Evolutionary conservation across 2,888 invertebrate species (phyloP), one percentile per base, ranked within the genome.

Genomic region (Galerucella nymphaeae): DNA sequence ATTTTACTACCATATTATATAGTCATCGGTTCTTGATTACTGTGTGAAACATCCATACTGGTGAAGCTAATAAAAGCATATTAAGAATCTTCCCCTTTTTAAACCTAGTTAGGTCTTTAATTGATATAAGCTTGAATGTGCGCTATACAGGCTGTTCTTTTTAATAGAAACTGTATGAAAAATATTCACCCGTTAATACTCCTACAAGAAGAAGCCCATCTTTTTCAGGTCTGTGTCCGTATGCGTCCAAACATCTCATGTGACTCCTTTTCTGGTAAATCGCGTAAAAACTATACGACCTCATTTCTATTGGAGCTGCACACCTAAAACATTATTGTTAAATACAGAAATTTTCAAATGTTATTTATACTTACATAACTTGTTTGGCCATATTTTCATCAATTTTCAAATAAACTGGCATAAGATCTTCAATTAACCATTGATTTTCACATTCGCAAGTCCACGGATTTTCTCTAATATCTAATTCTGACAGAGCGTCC

Each of bases 401-500:
- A 53, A 86, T 86, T 18, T 83, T 83, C 2, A 89, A 86, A 1
- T 92, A 88, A 18, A 89, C 83, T 0, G 89, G 88, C 59, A 91
- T 89, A 62, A 94, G 84, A n/a, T 88, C 86, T 45, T 91, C 89
- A 16, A 94, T 90, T 86, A 96, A 89, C 91, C 93, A 93, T 81
- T 93, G 92, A 72, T 95, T 94, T 74, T 91, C 89, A 81, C 93
- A 94, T 83, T 95, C 94, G 82, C 96, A 96, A 38, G 90, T 87
- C 92, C 91, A 96, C 0, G 93, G 92, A 84, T 96, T 96, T 80
- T 90, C 89, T 48, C 90, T 89, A 10, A 96, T 88, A 77, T 94
- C 91, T 65, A 96, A 84, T 65, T 88, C 88, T 41, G 89, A 87
- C 16, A 96, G 83, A 41, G 89, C 86, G 79, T 93, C 92, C 95